Percentiles rank a stretch among this genome's conserved stretches.
phyloP scores from a whole-genome alignment of 2,113 vertebrate species.

The Otus sunia region DNA sequence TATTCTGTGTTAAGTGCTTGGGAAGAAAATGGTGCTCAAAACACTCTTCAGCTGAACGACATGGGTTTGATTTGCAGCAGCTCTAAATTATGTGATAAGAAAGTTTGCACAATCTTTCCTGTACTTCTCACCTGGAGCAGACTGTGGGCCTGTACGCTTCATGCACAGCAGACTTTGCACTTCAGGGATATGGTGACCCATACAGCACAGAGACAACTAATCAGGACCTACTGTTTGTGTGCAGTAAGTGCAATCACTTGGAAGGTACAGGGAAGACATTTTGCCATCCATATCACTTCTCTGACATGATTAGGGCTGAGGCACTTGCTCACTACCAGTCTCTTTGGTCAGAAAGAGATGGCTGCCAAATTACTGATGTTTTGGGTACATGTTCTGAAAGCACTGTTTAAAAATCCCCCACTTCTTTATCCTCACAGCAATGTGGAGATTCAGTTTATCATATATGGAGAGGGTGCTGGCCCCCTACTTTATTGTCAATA shows the following conservation, averaged over 20 bases:
- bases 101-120: not conserved
- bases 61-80: not conserved
- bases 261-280: not conserved
- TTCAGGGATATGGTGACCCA: not conserved
- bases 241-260: not conserved
- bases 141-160: not conserved
- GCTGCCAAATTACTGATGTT: not conserved
- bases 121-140: not conserved
- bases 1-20: not conserved
- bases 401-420: not conserved
- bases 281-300: not conserved
- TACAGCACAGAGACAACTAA: too few relatives aligned
- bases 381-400: not conserved
- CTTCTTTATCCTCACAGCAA: not conserved
- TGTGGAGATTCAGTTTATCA: not conserved
- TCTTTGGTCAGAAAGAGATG: not conserved
- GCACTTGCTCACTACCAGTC: not conserved
- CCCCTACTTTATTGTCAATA: rapidly evolving
- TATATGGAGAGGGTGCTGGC: not conserved
- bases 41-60: not conserved
- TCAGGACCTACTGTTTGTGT: not conserved
- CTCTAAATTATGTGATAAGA: not conserved
- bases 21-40: not conserved
- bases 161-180: not conserved
- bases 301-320: not conserved